A percentile compares a stretch with the other conserved stretches of the same genome.
Evolutionary conservation across 1,140 invertebrate genomes (phyloP).

Genomic region (Dolichoris vasculosae): DNA sequence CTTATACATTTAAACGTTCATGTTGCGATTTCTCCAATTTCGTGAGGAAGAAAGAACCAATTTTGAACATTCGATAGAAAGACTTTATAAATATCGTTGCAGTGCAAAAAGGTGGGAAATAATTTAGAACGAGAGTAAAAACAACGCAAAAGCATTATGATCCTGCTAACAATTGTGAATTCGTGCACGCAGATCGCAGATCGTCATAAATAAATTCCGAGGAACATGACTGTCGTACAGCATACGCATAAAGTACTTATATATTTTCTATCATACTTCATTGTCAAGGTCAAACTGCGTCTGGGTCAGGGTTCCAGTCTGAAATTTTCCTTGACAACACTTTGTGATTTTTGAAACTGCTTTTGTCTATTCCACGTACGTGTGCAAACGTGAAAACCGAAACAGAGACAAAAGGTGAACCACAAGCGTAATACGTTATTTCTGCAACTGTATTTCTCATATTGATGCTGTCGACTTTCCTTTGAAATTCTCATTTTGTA

Average conservation of each 20-base stretch:
- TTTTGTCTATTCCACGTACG: conserved; percentile 35
- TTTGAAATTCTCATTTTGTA: not conserved
- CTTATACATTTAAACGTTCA: not conserved
- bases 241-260: not conserved
- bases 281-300: conserved; percentile 55
- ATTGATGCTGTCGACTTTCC: not conserved
- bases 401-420: not conserved
- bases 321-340: conserved; percentile 20
- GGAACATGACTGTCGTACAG: not conserved
- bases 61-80: not conserved
- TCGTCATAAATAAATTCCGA: no score
- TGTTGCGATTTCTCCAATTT: not conserved
- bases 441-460: conserved; percentile 15
- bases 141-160: no score
- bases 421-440: conserved; percentile 1
- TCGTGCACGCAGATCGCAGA: no score
- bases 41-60: not conserved
- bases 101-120: not conserved
- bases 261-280: conserved; percentile 9
- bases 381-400: not conserved
- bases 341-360: conserved; percentile 47
- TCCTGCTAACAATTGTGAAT: no score
- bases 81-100: not conserved
- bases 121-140: not conserved
- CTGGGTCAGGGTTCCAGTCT: conserved; percentile 54